Evolutionary conservation across 2,888 invertebrate genomes (phyloP), one percentile per base, ranked within the genome.

Genomic region (Therioaphis trifolii): DNA sequence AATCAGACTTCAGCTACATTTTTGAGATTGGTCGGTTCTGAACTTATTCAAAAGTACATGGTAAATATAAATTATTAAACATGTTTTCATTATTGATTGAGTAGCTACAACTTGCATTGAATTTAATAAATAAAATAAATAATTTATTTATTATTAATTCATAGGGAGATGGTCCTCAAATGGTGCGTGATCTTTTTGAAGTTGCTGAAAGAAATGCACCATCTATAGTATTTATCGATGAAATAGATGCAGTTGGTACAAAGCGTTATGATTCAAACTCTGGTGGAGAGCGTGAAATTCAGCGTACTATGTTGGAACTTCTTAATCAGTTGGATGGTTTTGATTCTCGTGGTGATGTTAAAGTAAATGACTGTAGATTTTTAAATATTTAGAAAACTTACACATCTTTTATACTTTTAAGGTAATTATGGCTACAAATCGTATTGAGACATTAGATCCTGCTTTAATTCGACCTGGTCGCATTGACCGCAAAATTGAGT

Each of bases 1-100:
- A 99, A 99, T 90, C 99, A 99, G 89, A 99, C 99, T 0, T 99
- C 99, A 0, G 99, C 99, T 0, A 99, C 99, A n/a, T 99, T 99
- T 90, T 91, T 99, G 75, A 91, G 99, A 87, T 99, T 99, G 78
- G 99, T 99, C 24, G 99, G 99, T n/a, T 98, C 99, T 3, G 99
- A 99, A 89, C 92, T 99, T 35, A 99, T 99, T 88, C 99, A 99
- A 88, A 99, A 99, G 89, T 99, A 99, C 90, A 91, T 98, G 90
- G 94, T 94, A 89, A 89, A 89, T 84, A 46, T n/a, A 66, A 12
- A 46, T 4, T 72, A 14, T 72, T 46, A 15, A 27, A 27, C 27
- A 14, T 61, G n/a, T n/a, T n/a, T n/a, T n/a, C n/a, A n/a, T n/a
- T n/a, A n/a, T n/a, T n/a, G n/a, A n/a, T n/a, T n/a, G n/a, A n/a